Base-by-base conservation (phyloP, 2,113 vertebrate genomes). In the Serilophus lunatus region DNA sequence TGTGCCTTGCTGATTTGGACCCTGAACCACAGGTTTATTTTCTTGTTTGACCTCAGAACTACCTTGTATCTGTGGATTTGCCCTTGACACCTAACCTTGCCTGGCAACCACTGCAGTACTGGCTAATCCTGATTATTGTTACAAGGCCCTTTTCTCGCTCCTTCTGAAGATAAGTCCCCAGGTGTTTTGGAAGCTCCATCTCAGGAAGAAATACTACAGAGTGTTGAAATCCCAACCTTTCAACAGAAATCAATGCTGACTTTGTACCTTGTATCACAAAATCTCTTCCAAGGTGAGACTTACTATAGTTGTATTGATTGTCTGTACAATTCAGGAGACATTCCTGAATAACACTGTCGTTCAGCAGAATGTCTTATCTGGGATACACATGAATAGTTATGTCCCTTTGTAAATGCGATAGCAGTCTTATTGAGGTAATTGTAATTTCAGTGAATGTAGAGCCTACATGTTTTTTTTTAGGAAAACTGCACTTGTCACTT, bases 291-390 rank as follows among this genome's bases (percentile, higher is more conserved):
- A 79, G 23, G 20, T 0, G 0, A 69, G 4, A 79, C 84, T 91
- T 84, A 83, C 25, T 88, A 18, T 23, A n/a, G 38, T 13, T 54
- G 57, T 74, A 91, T 84, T 92, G 87, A 95, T 89, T 94, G 93
- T 81, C 45, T 84, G 29, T 36, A 60, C 42, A 61, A 61, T 74
- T 66, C 64, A 64, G 65, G 70, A 92, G 50, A 65, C 29, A 13
- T n/a, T 84, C 53, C 74, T 90, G 53, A 88, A 76, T 42, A 59
- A 78, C 51, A 14, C 5, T 82, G 72, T 75, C 71, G 79, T 47
- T 70, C 53, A 4, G 54, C 60, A 60, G 36, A 90, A 86, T 53
- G 18, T 18, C 18, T 61, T 38, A 44, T 68, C 70, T 38, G 38
- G 11, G 49, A 36, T 18, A 70, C 20, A 56, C 19, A 24, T 64